Evolutionary conservation across 2,113 vertebrate genomes (phyloP).

Genomic region (Pteronura brasiliensis): DNA sequence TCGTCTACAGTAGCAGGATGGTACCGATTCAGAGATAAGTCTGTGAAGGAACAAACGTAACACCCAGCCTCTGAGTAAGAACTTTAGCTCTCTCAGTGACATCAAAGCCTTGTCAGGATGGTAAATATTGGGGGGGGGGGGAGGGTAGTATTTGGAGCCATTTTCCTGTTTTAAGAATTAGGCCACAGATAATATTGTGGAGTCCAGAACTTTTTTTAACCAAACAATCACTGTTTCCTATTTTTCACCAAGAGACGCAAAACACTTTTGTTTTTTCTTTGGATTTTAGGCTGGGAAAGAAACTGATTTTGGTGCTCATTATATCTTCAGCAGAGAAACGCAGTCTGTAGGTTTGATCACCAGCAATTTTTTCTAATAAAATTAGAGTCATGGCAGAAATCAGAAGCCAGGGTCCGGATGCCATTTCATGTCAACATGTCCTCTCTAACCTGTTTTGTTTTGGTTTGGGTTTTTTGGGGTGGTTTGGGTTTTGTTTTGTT

Average conservation of each 20-base stretch:
- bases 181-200: slow-evolving; percentile 53
- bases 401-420: background rate
- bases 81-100: slow-evolving; percentile 73
- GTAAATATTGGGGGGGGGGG: slow-evolving; percentile 75
- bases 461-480: background rate
- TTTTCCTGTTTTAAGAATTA: slow-evolving; percentile 73
- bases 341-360: slow-evolving; percentile 27
- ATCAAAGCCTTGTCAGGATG: slow-evolving; percentile 95
- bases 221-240: background rate
- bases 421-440: slow-evolving; percentile 26
- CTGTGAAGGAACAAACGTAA: slow-evolving; percentile 72
- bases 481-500: no score
- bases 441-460: background rate
- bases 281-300: slow-evolving; percentile 18
- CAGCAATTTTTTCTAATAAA: slow-evolving; percentile 53
- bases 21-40: slow-evolving; percentile 70
- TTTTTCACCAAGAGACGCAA: slow-evolving; percentile 12
- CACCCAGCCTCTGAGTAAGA: slow-evolving; percentile 63
- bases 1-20: slow-evolving; percentile 72
- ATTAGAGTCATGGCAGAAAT: background rate
- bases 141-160: slow-evolving; percentile 74
- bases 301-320: slow-evolving; percentile 47
- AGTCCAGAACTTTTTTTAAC: slow-evolving; percentile 43
- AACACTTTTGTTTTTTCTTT: background rate
- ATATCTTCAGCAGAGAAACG: slow-evolving; percentile 45